These are phyloP conservation scores for Solea solea DNA, from an alignment of 2,113 vertebrate genomes.

Conservation along the genomic window DNA sequence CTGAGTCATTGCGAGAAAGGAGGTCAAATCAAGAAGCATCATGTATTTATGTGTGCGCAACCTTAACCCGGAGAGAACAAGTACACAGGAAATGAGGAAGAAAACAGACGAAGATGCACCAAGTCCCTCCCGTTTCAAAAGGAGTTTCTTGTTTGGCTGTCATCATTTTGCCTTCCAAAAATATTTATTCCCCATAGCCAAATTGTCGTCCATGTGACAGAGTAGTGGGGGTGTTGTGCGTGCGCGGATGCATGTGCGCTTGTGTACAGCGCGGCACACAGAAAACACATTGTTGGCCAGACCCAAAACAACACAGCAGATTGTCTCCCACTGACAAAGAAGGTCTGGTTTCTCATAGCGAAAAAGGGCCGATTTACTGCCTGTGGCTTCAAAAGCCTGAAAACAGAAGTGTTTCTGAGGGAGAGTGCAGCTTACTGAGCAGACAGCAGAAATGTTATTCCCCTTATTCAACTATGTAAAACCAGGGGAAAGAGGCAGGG, in stretches of 20 bases:
- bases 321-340: constrained; percentile 80
- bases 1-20: constrained; percentile 39
- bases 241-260: background rate
- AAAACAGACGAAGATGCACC: constrained; percentile 41
- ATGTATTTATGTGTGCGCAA: constrained; percentile 29
- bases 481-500: constrained; percentile 15
- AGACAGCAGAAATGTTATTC: constrained; percentile 50
- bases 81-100: constrained; percentile 6
- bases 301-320: constrained; percentile 69
- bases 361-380: constrained; percentile 70
- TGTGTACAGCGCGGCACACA: constrained; percentile 53
- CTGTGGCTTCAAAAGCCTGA: constrained; percentile 74
- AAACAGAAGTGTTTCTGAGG: constrained; percentile 68
- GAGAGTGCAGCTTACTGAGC: constrained; percentile 59
- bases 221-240: constrained; percentile 36
- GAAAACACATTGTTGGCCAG: constrained; percentile 69
- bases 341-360: constrained; percentile 76
- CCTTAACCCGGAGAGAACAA: background rate
- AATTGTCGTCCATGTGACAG: constrained; percentile 64
- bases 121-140: constrained; percentile 22
- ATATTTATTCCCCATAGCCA: constrained; percentile 68
- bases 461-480: constrained; percentile 56
- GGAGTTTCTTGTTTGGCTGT: constrained; percentile 57
- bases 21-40: constrained; percentile 17
- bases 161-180: constrained; percentile 68